Conservation (phyloP, 2,797 vertebrate species). For the Pristis pectinata region DNA sequence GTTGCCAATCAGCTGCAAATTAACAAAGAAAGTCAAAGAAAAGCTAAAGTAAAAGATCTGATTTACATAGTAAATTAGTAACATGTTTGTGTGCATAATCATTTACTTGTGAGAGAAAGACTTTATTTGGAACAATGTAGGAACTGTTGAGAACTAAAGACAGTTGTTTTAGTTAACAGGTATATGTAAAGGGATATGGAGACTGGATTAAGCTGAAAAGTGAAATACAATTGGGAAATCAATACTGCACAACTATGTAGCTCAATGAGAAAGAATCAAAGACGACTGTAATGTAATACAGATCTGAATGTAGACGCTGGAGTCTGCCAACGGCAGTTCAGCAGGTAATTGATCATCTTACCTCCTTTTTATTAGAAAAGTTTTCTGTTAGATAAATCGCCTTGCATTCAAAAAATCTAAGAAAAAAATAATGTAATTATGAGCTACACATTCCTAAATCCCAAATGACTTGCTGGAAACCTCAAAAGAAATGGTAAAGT, state of each 20-base stretch:
- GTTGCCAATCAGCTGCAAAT: background rate
- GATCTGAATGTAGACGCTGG: slow-evolving; percentile 7
- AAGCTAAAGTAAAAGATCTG: background rate
- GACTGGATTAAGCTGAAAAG: slow-evolving; percentile 27
- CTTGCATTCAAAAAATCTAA: background rate
- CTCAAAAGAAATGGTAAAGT: background rate
- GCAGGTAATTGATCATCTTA: slow-evolving; percentile 18
- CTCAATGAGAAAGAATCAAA: background rate
- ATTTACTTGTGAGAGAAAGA: background rate
- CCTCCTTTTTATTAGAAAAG: slow-evolving; percentile 12
- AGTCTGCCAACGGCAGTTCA: slow-evolving; percentile 28
- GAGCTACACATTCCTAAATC: background rate
- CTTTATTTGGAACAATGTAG: background rate
- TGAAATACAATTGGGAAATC: slow-evolving; percentile 24
- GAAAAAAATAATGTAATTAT: background rate
- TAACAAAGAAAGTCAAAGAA: background rate
- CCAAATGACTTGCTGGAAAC: background rate
- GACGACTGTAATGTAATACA: slow-evolving; percentile 1
- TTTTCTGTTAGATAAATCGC: slow-evolving; percentile 20
- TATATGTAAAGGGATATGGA: slow-evolving; percentile 22
- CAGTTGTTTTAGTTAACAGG: slow-evolving; percentile 27
- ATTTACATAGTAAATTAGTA: background rate
- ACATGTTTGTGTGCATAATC: background rate
- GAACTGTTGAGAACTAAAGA: background rate
- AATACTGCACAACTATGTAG: slow-evolving; percentile 12